A percentile compares a stretch with the other conserved stretches of the same genome.
phyloP scores from a whole-genome alignment of 2,113 vertebrate genomes.

The Varanus salvator region DNA sequence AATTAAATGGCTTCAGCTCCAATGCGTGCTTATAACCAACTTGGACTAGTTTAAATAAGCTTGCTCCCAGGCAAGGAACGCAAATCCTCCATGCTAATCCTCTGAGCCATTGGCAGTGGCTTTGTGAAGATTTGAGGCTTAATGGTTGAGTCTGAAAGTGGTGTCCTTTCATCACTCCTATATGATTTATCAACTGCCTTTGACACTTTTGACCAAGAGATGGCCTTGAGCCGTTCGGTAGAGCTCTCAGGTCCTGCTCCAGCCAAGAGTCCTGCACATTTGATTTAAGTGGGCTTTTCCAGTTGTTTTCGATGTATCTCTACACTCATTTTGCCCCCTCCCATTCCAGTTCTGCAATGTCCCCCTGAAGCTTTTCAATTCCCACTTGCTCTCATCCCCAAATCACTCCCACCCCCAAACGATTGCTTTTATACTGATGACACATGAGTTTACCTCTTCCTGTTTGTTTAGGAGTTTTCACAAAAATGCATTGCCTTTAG shows the following conservation, averaged over 20 bases:
- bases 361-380: constrained; percentile 44
- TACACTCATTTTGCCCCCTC: constrained; percentile 33
- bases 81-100: constrained; percentile 42
- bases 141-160: constrained; percentile 10
- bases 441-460: constrained; percentile 21
- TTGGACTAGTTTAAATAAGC: constrained; percentile 19
- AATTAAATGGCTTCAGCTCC: neutral
- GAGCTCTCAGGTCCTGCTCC: constrained; percentile 33
- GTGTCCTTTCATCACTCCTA: constrained; percentile 42
- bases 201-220: constrained; percentile 32
- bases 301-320: constrained; percentile 30
- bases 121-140: constrained; percentile 48
- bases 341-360: constrained; percentile 21
- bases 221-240: constrained; percentile 32
- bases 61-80: neutral
- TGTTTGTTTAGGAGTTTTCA: constrained; percentile 33
- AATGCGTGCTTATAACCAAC: constrained; percentile 1
- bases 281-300: constrained; percentile 36
- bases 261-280: neutral
- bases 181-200: constrained; percentile 46
- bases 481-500: constrained; percentile 26
- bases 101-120: neutral
- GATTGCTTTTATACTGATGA: constrained; percentile 30
- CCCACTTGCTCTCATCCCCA: neutral
- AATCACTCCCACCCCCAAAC: neutral